Base-by-base conservation (phyloP, 2,888 invertebrate species). In the Acanthococcus lagerstroemiae region DNA sequence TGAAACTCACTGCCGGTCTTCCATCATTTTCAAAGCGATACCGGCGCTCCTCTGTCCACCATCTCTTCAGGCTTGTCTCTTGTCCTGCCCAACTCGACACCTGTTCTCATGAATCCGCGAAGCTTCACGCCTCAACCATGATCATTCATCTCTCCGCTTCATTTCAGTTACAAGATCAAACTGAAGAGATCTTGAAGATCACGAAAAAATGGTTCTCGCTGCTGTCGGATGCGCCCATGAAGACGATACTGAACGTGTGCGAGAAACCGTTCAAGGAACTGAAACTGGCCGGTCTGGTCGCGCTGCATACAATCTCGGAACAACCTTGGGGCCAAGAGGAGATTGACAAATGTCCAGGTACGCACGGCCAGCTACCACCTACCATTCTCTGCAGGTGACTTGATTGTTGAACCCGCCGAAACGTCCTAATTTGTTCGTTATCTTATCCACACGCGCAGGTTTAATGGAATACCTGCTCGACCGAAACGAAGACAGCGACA, bases 261-360 rank as follows among this genome's bases (percentile, higher is more conserved):
- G 84, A 84, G 69, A 89, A 87, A 76, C 93, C 94, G 6, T 93
- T 94, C 73, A 78, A 83, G 0, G 93, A 94, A 71, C 80, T 92
- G 17, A 84, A 85, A 73, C 74, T 83, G 67, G 83, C 86, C 17
- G 84, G 86, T 21, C 78, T 90, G 52, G 78, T 79, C 17, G 77
- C 90, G 27, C 75, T 93, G 52, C 80, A 81, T 70, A 80, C 84
- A 0, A 73, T 92, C 17, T 84, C 86, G 21, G 77, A 80, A 67
- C 87, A 88, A 73, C 77, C 78, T 1, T 95, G 93, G 93, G 93
- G 91, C 21, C 85, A 89, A 74, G 81, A 84, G 70, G 79, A 84
- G 61, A 83, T 92, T 37, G 84, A 83, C 70, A 78, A 80, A 70
- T 83, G 83, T 67, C 86, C 90, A 71, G 88, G 89, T 77, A 79